Evolutionary conservation across 2,888 invertebrate species (phyloP), one percentile per base, ranked within the genome.

Genomic region (Thysanoteuthis rhombus): DNA sequence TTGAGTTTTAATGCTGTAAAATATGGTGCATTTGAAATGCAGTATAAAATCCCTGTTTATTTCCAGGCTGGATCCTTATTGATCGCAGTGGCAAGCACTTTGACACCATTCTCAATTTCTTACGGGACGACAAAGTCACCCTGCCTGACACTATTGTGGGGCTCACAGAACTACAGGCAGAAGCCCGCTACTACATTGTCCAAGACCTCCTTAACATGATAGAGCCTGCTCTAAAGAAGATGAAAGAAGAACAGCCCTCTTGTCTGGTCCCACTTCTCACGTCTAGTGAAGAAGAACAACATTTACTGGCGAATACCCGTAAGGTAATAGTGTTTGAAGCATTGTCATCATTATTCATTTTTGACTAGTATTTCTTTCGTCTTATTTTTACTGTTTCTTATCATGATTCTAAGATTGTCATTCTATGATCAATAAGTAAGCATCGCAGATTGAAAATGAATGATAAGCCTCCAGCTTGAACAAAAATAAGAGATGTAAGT

Each of bases 41-140:
- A 52, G 25, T 25, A 52, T 52, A 6, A 52, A 52, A 47, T 19
- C 22, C 89, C 28, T 47, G 92, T 75, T 92, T 93, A 58, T 92
- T 94, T 95, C 8, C 96, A 99, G 99, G 99, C 93, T 99, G 99
- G 99, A 99, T 99, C 96, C 97, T 99, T 93, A 99, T 99, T 96
- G 99, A 99, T 97, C 98, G 99, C 93, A 99, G 99, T 97, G 99
- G 99, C 16, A 99, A 99, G 97, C 99, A 99, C 97, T 99, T 99
- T 97, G 99, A 99, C 12, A 98, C 98, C 19, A 99, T 99, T 95
- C 97, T 99, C 89, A 99, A 99, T 97, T 99, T 98, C 96, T 97
- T 99, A 91, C 98, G 99, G 90, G 99, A 99, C 97, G 99, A 99
- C 10, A 98, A 98, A 94, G 98, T 99, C 4, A 98, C 99, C 19